Evolutionary conservation across 2,113 vertebrate genomes (phyloP).

Genomic region (Corapipo altera): DNA sequence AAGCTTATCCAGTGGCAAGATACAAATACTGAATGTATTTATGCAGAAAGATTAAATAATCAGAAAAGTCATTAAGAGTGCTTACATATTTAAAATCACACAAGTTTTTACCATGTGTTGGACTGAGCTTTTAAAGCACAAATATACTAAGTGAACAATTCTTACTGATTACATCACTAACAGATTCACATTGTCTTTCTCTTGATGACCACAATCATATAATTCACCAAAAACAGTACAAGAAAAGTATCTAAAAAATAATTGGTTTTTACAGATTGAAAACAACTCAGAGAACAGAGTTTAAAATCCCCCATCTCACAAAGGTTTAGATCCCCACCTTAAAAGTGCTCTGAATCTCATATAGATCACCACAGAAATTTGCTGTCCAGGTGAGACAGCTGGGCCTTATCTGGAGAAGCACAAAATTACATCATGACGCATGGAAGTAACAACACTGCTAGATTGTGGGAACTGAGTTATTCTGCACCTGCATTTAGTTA

Average conservation of each 20-base stretch:
- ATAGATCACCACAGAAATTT: not conserved
- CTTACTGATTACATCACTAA: not conserved
- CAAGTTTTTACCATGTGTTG: not conserved
- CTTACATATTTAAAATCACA: not conserved
- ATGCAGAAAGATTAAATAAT: not conserved
- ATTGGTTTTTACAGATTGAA: not conserved
- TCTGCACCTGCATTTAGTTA: too few species aligned
- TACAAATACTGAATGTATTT: not conserved
- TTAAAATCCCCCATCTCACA: not conserved
- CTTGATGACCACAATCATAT: not conserved
- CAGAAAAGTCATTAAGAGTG: not conserved
- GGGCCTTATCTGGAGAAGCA: not conserved
- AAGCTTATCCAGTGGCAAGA: not conserved
- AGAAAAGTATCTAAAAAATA: not conserved
- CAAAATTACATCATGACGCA: not conserved
- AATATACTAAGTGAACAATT: not conserved
- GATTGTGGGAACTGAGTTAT: not conserved
- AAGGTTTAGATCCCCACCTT: rapidly evolving
- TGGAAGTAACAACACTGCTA: not conserved
- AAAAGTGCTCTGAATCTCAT: not conserved
- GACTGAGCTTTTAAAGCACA: not conserved
- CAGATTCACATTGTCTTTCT: not conserved
- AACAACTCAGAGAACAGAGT: not conserved
- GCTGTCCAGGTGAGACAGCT: not conserved
- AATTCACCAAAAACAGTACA: not conserved